Evolutionary conservation across 2,113 vertebrate genomes (phyloP).

Genomic region (Anguilla japonica): DNA sequence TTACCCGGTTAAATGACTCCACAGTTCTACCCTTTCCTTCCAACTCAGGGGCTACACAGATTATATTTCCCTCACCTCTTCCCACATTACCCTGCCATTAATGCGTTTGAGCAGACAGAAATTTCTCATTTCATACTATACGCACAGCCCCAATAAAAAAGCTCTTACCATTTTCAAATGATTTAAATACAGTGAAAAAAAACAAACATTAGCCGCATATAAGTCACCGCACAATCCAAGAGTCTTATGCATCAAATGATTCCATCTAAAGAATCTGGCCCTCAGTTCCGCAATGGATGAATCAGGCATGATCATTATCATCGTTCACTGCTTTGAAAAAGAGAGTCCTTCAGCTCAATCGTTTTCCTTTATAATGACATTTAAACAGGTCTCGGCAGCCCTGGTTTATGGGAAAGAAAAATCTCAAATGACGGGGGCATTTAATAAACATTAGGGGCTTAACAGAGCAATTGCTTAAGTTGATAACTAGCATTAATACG

Average conservation of each 20-base stretch:
- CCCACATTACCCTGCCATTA: too few species aligned
- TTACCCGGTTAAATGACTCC: too few species aligned
- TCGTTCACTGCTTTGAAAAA: neutral
- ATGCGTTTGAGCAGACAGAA: neutral
- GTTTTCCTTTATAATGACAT: slow-evolving; percentile 5
- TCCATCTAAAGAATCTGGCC: neutral
- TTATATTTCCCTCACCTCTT: too few species aligned
- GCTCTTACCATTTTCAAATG: neutral
- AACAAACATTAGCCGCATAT: neutral
- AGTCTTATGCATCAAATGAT: neutral
- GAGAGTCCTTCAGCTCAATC: neutral
- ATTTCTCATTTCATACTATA: neutral
- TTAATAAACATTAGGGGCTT: neutral
- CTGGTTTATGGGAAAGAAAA: neutral
- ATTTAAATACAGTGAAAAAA: neutral
- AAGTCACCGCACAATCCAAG: neutral
- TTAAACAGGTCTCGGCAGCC: neutral
- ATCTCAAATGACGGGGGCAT: neutral
- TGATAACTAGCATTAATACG: neutral
- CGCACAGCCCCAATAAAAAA: neutral
- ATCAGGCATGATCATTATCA: neutral
- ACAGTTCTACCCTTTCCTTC: too few species aligned
- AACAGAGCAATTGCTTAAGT: neutral
- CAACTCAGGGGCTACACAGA: too few species aligned
- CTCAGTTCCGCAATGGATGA: neutral